phyloP scores from a whole-genome alignment of 2,113 vertebrate species.

The Paradisaea rubra region DNA sequence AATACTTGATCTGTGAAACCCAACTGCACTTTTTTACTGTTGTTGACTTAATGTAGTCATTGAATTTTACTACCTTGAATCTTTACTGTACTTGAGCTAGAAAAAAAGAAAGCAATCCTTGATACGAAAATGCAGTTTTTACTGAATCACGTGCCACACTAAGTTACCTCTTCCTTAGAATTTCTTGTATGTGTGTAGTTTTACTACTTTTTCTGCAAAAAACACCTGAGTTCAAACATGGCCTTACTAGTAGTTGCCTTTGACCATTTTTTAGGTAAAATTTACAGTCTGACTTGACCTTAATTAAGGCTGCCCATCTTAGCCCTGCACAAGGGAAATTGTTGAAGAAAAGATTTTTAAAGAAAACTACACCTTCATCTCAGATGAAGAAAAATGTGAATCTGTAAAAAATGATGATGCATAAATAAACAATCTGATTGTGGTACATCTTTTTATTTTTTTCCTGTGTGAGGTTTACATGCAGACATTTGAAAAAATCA shows the following conservation, averaged over 20 bases:
- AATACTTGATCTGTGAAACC: background rate
- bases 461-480: background rate
- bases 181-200: background rate
- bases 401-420: background rate
- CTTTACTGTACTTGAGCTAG: background rate
- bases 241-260: background rate
- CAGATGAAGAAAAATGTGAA: background rate
- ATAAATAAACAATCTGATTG: background rate
- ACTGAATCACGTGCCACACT: fast-evolving
- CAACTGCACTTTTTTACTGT: background rate
- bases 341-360: background rate
- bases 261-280: background rate
- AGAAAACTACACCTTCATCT: background rate
- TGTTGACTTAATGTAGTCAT: background rate
- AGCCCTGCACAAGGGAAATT: background rate
- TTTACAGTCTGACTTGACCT: background rate
- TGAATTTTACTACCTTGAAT: background rate
- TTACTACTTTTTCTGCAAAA: background rate
- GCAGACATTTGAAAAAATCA: background rate
- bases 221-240: background rate
- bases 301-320: background rate
- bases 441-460: background rate
- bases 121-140: background rate
- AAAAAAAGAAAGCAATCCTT: background rate
- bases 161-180: background rate